A percentile compares a stretch with the other conserved stretches of the same genome.
Evolutionary conservation across 2,888 invertebrate species (phyloP).

Genomic region (Tanaodytes sp.): DNA sequence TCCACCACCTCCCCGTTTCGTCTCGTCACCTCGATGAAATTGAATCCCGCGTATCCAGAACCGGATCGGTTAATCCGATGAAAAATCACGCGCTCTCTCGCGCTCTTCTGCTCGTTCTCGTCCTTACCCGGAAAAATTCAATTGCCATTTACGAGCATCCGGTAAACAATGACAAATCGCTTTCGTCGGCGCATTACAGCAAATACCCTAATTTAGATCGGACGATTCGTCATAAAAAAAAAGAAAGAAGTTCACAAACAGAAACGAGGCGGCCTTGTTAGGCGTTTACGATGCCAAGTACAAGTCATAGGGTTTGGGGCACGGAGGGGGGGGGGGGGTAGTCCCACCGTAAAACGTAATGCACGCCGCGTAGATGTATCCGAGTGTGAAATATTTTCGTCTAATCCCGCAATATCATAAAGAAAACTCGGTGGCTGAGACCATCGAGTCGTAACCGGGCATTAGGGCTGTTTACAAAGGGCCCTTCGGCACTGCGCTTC

Average conservation of each 20-base stretch:
- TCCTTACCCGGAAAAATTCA: conserved; percentile 37
- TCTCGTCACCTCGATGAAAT: conserved; percentile 60
- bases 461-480: conserved; percentile 73
- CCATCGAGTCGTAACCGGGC: conserved; percentile 70
- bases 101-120: too few relatives aligned
- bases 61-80: conserved; percentile 30
- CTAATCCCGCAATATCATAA: conserved; percentile 74
- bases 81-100: conserved; percentile 38
- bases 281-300: conserved; percentile 27
- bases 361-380: conserved; percentile 67
- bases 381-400: conserved; percentile 72
- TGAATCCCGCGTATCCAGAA: conserved; percentile 54
- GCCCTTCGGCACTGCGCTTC: conserved; percentile 61
- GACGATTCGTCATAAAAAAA: conserved; percentile 45
- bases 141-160: conserved; percentile 22
- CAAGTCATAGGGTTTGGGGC: too few relatives aligned
- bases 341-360: conserved; percentile 70
- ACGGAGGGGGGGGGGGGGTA: too few relatives aligned
- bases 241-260: conserved; percentile 46
- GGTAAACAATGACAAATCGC: conserved; percentile 45
- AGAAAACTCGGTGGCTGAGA: conserved; percentile 64
- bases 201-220: conserved; percentile 31
- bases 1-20: conserved; percentile 45
- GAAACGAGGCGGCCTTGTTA: conserved; percentile 34
- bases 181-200: conserved; percentile 8